Conservation (phyloP, 2,888 invertebrate species). For the Neoaliturus tenellus region DNA sequence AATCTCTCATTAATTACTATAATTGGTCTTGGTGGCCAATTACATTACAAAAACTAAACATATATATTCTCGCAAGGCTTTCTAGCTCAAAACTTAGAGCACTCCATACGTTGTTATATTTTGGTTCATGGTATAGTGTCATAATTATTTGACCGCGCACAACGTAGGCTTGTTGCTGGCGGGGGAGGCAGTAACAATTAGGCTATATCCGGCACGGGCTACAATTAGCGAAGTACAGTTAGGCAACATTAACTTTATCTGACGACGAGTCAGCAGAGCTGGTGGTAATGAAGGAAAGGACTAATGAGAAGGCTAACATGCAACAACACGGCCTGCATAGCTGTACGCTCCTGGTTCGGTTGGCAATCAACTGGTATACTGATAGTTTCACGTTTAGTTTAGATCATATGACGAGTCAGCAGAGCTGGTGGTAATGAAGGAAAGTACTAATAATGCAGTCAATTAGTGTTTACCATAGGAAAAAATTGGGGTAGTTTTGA, state of each 20-base stretch:
- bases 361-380: background rate
- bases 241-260: conserved; percentile 33
- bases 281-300: background rate
- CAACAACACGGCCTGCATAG: background rate
- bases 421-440: background rate
- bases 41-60: too few species aligned
- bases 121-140: too few species aligned
- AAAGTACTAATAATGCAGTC: background rate
- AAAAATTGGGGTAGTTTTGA: too few species aligned
- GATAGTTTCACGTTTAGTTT: background rate
- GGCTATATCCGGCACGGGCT: background rate
- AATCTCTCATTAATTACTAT: too few species aligned
- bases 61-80: too few species aligned
- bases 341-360: background rate
- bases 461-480: too few species aligned
- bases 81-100: too few species aligned
- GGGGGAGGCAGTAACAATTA: conserved; percentile 3
- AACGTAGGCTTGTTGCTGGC: too few species aligned
- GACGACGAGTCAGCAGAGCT: background rate
- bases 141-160: too few species aligned
- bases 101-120: too few species aligned
- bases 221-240: conserved; percentile 32
- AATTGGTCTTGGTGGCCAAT: too few species aligned
- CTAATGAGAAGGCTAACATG: conserved; percentile 18
- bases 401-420: background rate